A percentile compares a stretch with the other conserved stretches of the same genome.
Conservation (phyloP, 2,797 vertebrate genomes). For the Sebastolobus altivelis region DNA sequence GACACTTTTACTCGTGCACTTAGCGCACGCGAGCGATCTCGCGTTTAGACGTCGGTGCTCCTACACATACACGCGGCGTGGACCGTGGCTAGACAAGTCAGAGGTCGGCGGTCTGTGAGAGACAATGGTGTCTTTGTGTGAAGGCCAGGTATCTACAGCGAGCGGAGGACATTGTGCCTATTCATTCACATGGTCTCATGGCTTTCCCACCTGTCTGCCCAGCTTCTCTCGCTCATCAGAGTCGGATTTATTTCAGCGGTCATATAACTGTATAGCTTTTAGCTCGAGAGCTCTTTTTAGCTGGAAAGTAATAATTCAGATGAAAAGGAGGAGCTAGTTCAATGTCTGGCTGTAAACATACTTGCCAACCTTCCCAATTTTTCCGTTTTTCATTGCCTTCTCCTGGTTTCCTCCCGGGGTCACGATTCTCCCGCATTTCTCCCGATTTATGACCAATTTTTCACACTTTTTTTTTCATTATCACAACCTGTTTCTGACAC, state of each 20-base stretch:
- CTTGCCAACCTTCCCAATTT: too few relatives aligned
- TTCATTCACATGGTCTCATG: constrained; percentile 58
- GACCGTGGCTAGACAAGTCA: not conserved
- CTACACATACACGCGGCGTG: not conserved
- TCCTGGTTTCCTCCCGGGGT: too few relatives aligned
- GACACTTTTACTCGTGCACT: constrained; percentile 21
- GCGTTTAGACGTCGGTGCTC: not conserved
- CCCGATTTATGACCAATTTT: too few relatives aligned
- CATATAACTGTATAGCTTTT: constrained; percentile 28
- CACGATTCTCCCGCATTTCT: too few relatives aligned
- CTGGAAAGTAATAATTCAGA: constrained; percentile 15
- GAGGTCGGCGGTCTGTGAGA: constrained; percentile 1
- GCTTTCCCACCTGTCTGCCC: constrained; percentile 60
- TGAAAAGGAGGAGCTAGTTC: constrained; percentile 7
- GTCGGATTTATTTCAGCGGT: constrained; percentile 60
- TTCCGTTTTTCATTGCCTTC: too few relatives aligned
- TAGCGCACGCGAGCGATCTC: not conserved
- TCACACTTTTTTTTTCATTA: too few relatives aligned
- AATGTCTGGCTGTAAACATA: constrained; percentile 1
- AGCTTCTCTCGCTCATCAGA: constrained; percentile 60
- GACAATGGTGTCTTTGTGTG: constrained; percentile 56
- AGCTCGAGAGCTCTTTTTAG: not conserved
- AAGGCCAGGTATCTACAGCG: constrained; percentile 30
- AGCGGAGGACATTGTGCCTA: constrained; percentile 36
- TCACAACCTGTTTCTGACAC: too few relatives aligned